Evolutionary conservation across 2,888 invertebrate genomes (phyloP), one percentile per base, ranked within the genome.

Genomic region (Antheraea yamamai): DNA sequence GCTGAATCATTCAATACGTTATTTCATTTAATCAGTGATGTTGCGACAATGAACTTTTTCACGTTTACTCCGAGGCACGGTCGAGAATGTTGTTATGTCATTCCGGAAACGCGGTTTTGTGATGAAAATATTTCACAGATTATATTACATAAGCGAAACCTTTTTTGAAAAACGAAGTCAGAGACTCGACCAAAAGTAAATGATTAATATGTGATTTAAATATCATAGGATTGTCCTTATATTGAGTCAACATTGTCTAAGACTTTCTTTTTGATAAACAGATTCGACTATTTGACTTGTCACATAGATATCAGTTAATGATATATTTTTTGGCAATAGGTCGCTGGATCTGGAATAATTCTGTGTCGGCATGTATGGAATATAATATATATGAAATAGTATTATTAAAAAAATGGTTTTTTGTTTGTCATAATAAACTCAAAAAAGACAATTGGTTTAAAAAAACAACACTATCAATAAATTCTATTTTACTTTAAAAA

Each of bases 1-100:
- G 76, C 77, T 86, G 83, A 82, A 86, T 85, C 80, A 86, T 86
- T 85, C 81, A 85, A 76, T 75, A 75, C 74, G 47, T 58, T 71
- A 72, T 72, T 61, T 61, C 71, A 71, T 74, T 58, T 74, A 71
- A 74, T 74, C 71, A 58, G 39, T 64, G 74, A 75, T 51, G 71
- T 30, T 72, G 61, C 35, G 70, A 61, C 58, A 61, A 2, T 75
- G 71, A 39, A 26, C 47, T 74, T 71, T 58, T 71, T 64, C 68
- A 35, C n/a, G 35, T 30, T 39, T 35, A n/a, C 39, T 39, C 70
- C 70, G 14, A 39, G 70, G 70, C 70, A 70, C 70, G 70, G 35
- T 39, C 39, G 39, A n/a, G 70, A 70, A 70, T 70, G 70, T 70
- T 10, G 70, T 39, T 70, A 70, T 70, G 70, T 39, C 8, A 39